Evolutionary conservation across 2,888 invertebrate genomes (phyloP).

Genomic region (Ophion obscuratus): DNA sequence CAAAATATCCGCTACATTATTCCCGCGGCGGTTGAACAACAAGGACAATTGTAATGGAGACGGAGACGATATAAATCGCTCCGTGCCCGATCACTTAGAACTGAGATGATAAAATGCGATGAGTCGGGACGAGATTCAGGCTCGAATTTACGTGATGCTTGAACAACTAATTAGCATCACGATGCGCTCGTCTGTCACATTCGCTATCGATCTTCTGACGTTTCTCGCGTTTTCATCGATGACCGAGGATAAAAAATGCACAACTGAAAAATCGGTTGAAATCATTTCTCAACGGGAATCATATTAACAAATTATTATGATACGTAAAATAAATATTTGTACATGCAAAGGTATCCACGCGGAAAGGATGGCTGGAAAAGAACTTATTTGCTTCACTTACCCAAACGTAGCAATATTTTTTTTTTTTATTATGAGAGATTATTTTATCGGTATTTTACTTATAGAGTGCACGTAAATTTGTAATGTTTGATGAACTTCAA

Average conservation of each 20-base stretch:
- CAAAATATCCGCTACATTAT: slow-evolving; percentile 22
- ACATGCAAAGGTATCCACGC: background rate
- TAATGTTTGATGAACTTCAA: no score
- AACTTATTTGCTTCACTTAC: no score
- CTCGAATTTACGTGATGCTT: slow-evolving; percentile 49
- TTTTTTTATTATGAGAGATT: no score
- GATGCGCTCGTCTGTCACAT: slow-evolving; percentile 24
- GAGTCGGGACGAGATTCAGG: slow-evolving; percentile 21
- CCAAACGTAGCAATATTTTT: no score
- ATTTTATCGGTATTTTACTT: no score
- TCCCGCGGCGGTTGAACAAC: slow-evolving; percentile 29
- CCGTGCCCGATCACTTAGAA: slow-evolving; percentile 48
- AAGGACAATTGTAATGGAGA: slow-evolving; percentile 36
- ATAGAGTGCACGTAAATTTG: no score
- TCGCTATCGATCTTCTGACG: slow-evolving; percentile 25
- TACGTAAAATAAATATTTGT: background rate
- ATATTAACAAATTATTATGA: background rate
- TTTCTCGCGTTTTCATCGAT: background rate
- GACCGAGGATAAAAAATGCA: background rate
- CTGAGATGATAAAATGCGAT: slow-evolving; percentile 48
- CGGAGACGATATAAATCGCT: slow-evolving; percentile 39
- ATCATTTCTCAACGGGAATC: background rate
- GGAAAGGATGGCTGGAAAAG: no score
- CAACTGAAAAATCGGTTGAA: background rate
- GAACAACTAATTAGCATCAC: slow-evolving; percentile 36